Evolutionary conservation across 2,797 vertebrate species (phyloP), one percentile per base, ranked within the genome.

Genomic region (Steatocranus sp.): DNA sequence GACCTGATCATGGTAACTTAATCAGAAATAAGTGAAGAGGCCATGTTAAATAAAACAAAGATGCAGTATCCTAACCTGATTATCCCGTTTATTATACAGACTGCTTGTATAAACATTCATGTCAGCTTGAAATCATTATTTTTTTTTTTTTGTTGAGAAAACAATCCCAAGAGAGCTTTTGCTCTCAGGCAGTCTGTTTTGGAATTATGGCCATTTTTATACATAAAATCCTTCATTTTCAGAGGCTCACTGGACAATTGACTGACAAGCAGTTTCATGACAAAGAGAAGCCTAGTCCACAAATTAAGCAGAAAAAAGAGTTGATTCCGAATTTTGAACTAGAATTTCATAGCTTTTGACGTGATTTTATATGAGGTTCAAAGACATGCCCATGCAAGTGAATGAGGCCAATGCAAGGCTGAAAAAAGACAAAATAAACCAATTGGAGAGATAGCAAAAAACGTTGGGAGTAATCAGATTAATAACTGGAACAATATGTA

Each of bases 1-100:
- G 68, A 75, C 80, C 83, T 75, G 74, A 86, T 92, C 84, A 85
- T 63, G 79, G 23, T 76, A 80, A 87, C 63, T 79, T 75, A 75
- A 83, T 88, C 88, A 30, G 56, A 78, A 83, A 79, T 73, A 75
- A 80, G 56, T 20, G 79, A 87, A 83, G 32, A 49, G 63, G 9
- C 12, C 27, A 48, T 27, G 75, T 84, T 84, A 81, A 43, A 17
- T 34, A 20, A 70, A 81, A 74, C 11, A 76, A 14, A 75, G 46
- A 80, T 15, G 54, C 6, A 3, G 25, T 46, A 5, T n/a, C 75
- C 49, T 83, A 61, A 46, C 66, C 76, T 80, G 25, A 86, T 81
- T 63, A 80, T 8, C 12, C 34, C 48, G 58, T 73, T 76, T 74
- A 76, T 41, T 76, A 86, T 51, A 20, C 48, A 50, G 49, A 79